Evolutionary conservation across 2,113 vertebrate species (phyloP).

Genomic region (Poecilia latipinna): DNA sequence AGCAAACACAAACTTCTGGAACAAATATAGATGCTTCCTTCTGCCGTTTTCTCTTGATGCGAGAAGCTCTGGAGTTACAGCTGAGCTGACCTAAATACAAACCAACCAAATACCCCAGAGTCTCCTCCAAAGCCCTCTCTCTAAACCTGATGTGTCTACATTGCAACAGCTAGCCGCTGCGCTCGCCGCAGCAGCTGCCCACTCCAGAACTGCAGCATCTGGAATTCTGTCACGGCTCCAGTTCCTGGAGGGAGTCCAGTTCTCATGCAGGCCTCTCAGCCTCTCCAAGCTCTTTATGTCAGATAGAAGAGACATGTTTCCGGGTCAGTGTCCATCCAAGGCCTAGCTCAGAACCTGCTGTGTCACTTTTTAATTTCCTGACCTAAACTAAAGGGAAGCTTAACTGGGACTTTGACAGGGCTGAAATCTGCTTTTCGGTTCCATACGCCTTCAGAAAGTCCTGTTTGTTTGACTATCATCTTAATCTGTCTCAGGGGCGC

Average conservation of each 20-base stretch:
- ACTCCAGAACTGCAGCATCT: constrained; percentile 62
- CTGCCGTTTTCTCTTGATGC: constrained; percentile 30
- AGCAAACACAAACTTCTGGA: constrained; percentile 11
- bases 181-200: constrained; percentile 69
- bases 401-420: constrained; percentile 42
- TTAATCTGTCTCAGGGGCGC: background rate
- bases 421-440: constrained; percentile 30
- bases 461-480: background rate
- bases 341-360: constrained; percentile 35
- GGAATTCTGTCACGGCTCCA: constrained; percentile 74
- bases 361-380: constrained; percentile 55
- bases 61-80: constrained; percentile 46
- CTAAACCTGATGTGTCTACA: constrained; percentile 62
- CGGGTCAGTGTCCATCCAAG: constrained; percentile 71
- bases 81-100: constrained; percentile 61
- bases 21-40: background rate
- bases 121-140: constrained; percentile 44
- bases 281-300: constrained; percentile 71
- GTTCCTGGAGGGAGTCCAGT: constrained; percentile 67
- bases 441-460: constrained; percentile 5
- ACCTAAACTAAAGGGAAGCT: constrained; percentile 33
- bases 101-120: constrained; percentile 38
- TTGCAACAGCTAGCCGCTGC: constrained; percentile 52
- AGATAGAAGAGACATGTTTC: constrained; percentile 66
- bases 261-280: constrained; percentile 56